Evolutionary conservation across 2,888 invertebrate genomes (phyloP).

Genomic region (Cheilosia pagana): DNA sequence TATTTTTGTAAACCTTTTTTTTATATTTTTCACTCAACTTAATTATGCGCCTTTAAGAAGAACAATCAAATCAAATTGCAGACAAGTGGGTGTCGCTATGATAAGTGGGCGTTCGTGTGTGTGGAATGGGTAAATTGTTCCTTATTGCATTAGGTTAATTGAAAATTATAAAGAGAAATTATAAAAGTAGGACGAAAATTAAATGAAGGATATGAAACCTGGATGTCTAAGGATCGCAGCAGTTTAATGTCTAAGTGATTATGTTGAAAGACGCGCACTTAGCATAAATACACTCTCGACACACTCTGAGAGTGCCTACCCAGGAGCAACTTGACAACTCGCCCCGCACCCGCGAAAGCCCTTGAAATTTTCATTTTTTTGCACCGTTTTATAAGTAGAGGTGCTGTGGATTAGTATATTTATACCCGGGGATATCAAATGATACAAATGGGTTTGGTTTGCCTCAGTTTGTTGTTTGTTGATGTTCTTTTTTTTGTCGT

Average conservation of each 20-base stretch:
- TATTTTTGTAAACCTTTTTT: conserved; percentile 2
- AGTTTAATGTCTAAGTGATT: conserved; percentile 50
- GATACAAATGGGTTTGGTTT: conserved; percentile 36
- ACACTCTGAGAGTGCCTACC: not conserved
- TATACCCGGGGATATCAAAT: conserved; percentile 45
- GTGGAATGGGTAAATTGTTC: conserved; percentile 6
- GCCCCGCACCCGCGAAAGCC: not conserved
- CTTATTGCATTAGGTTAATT: conserved; percentile 71
- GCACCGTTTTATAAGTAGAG: not conserved
- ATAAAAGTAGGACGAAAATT: not conserved
- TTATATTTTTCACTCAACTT: conserved; percentile 69
- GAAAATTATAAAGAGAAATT: conserved; percentile 55
- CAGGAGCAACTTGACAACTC: not conserved
- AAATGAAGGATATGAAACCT: not conserved
- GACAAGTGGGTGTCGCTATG: conserved; percentile 15
- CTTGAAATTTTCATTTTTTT: not conserved
- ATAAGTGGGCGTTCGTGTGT: not conserved
- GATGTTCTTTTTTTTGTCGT: conserved; percentile 28
- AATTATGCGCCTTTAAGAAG: conserved; percentile 66
- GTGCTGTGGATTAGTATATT: conserved; percentile 33
- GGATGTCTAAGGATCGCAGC: conserved; percentile 1
- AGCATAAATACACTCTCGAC: conserved; percentile 22
- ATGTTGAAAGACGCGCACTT: conserved; percentile 32
- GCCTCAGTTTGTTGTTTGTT: conserved; percentile 21
- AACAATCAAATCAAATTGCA: conserved; percentile 66